Evolutionary conservation across 2,888 invertebrate species (phyloP).

Genomic region (Chrysodeixis includens): DNA sequence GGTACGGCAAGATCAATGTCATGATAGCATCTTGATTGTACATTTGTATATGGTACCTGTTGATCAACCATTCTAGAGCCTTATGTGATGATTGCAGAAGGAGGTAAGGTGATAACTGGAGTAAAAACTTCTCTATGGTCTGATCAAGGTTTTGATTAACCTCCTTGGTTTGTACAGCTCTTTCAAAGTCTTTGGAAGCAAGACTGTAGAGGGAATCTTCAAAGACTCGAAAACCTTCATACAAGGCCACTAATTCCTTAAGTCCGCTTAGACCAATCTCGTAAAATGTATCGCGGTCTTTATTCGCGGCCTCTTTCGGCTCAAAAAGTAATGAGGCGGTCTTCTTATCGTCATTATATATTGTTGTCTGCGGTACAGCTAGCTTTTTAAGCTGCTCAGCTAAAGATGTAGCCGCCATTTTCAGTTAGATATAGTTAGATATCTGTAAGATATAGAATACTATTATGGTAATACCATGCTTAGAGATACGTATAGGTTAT

Average conservation of each 20-base stretch:
- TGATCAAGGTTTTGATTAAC: constrained; percentile 93
- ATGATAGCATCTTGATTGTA: constrained; percentile 96
- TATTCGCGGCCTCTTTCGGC: constrained; percentile 95
- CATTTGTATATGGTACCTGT: constrained; percentile 95
- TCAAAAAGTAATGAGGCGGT: constrained; percentile 96
- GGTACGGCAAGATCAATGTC: constrained; percentile 96
- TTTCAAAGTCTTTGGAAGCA: constrained; percentile 93
- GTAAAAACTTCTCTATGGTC: constrained; percentile 93
- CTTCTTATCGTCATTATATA: constrained; percentile 91
- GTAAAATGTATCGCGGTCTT: constrained; percentile 95
- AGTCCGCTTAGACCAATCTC: constrained; percentile 96
- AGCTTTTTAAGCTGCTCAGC: constrained; percentile 94
- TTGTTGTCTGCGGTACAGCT: constrained; percentile 92
- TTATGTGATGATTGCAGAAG: constrained; percentile 95
- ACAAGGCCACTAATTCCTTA: constrained; percentile 93
- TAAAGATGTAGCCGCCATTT: constrained; percentile 91
- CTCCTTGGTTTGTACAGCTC: constrained; percentile 93
- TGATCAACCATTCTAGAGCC: constrained; percentile 98
- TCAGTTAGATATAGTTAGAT: too few species aligned
- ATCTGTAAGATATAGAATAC: constrained; percentile 21
- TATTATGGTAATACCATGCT: constrained; percentile 8
- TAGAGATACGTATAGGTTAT: constrained; percentile 11
- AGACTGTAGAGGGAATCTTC: constrained; percentile 93
- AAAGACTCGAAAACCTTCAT: constrained; percentile 92
- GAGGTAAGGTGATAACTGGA: constrained; percentile 96